Evolutionary conservation across 2,113 vertebrate genomes (phyloP).

Genomic region (Ahaetulla prasina): DNA sequence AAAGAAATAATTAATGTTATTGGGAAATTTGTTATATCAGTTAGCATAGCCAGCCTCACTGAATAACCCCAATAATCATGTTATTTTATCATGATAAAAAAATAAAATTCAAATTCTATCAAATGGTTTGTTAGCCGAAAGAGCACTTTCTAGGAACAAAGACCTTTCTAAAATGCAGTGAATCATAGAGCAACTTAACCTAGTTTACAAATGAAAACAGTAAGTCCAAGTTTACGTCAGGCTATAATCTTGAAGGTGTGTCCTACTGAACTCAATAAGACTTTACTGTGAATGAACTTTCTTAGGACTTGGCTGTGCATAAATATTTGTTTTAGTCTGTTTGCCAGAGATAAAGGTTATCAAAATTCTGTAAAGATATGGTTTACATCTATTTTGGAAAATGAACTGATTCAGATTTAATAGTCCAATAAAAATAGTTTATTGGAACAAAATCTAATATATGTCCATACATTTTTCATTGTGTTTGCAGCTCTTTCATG

Average conservation of each 20-base stretch:
- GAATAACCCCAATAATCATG: not conserved
- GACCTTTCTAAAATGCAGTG: not conserved
- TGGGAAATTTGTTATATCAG: not conserved
- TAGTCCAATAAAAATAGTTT: not conserved
- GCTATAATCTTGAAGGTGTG: not conserved
- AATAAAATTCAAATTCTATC: not conserved
- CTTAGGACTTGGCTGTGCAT: not conserved
- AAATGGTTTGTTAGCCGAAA: not conserved
- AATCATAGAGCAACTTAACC: not conserved
- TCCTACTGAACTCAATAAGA: not conserved
- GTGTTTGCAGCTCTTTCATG: not conserved
- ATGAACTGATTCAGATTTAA: not conserved
- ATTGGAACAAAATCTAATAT: not conserved
- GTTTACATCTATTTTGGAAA: not conserved
- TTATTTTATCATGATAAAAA: not conserved
- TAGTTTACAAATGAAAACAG: not conserved
- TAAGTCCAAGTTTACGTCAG: not conserved
- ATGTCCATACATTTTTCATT: not conserved
- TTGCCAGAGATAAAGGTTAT: not conserved
- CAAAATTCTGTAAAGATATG: not conserved
- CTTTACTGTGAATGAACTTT: not conserved
- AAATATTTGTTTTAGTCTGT: not conserved
- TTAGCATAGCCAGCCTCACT: not conserved
- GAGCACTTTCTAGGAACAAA: not conserved
- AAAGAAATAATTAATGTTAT: not conserved